Evolutionary conservation across 1,140 invertebrate genomes (phyloP).

Genomic region (Drosophila ananassae): DNA sequence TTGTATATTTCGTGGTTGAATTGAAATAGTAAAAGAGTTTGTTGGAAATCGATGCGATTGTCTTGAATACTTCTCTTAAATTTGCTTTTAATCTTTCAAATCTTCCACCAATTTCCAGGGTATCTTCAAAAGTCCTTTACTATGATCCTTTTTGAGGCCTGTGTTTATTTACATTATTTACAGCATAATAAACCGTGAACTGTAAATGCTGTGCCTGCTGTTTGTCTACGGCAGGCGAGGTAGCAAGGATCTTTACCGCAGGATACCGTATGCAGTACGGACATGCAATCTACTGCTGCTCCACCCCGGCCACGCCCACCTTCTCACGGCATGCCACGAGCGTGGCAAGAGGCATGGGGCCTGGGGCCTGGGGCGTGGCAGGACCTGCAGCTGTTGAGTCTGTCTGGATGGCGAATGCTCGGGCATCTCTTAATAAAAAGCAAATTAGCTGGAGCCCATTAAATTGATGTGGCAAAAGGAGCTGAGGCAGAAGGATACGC

Average conservation of each 20-base stretch:
- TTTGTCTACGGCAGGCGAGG: conserved; percentile 39
- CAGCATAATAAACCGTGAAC: conserved; percentile 63
- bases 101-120: background rate
- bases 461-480: conserved; percentile 59
- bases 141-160: background rate
- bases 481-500: conserved; percentile 13
- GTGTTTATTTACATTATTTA: conserved; percentile 65
- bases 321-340: conserved; percentile 16
- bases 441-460: conserved; percentile 75
- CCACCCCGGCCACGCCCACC: conserved; percentile 3
- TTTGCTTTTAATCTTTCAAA: no score
- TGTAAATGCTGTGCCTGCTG: conserved; percentile 40
- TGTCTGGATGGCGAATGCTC: conserved; percentile 20
- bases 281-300: conserved; percentile 20
- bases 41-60: background rate
- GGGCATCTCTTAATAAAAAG: conserved; percentile 71
- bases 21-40: no score
- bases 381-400: conserved; percentile 10
- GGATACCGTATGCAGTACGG: conserved; percentile 2
- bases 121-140: background rate
- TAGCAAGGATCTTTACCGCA: conserved; percentile 19
- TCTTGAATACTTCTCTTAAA: no score
- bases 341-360: background rate
- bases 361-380: background rate
- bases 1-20: no score